Evolutionary conservation across 2,113 vertebrate species (phyloP).

Genomic region (Meleagris gallopavo): DNA sequence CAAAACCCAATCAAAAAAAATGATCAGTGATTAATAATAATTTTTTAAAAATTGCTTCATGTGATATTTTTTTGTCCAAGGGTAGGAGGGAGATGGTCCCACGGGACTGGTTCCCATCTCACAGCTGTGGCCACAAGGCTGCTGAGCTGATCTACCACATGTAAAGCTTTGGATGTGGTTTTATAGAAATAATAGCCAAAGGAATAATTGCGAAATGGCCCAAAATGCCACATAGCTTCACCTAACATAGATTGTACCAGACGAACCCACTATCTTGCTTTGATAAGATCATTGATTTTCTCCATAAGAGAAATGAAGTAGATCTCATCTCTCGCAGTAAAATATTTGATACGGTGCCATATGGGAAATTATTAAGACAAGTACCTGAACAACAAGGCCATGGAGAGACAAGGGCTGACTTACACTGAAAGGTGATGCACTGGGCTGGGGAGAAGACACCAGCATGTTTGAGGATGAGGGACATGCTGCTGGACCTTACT

Average conservation of each 20-base stretch:
- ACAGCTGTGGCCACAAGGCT: neutral
- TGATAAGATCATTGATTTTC: slow-evolving; percentile 64
- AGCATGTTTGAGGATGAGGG: neutral
- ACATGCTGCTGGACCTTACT: accelerated
- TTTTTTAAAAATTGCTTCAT: neutral
- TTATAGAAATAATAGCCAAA: neutral
- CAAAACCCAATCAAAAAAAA: neutral
- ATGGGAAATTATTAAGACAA: slow-evolving; percentile 48
- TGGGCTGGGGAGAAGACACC: neutral
- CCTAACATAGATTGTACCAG: neutral
- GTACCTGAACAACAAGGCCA: neutral
- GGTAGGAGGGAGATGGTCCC: neutral
- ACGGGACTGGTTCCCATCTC: neutral
- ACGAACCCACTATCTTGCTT: neutral
- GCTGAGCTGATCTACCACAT: accelerated
- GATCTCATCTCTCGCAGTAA: slow-evolving; percentile 13
- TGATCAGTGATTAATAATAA: neutral
- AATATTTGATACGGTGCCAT: slow-evolving; percentile 11
- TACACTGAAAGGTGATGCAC: neutral
- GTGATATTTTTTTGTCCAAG: neutral
- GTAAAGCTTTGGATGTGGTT: neutral
- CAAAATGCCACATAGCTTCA: neutral
- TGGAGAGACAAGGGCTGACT: neutral
- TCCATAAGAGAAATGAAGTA: slow-evolving; percentile 59
- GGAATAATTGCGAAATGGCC: neutral